A percentile compares a stretch with the other conserved stretches of the same genome.
Conservation (phyloP, 35 echinoderm and acorn worm species). For the Heliocidaris erythrogramma region DNA sequence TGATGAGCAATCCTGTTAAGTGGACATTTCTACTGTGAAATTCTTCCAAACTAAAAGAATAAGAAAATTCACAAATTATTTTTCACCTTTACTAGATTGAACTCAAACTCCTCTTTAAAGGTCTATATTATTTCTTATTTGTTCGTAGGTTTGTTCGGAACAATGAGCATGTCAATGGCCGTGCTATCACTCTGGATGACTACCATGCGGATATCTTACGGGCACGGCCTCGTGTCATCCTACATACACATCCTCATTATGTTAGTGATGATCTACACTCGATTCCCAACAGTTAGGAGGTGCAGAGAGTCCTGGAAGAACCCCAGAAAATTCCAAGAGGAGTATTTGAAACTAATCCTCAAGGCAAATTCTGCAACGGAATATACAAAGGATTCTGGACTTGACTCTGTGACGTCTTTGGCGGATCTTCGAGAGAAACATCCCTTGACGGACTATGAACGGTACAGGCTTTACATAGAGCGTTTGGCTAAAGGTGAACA, state of each 20-base stretch:
- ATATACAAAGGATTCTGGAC: constrained; percentile 54
- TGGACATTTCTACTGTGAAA: too few species aligned
- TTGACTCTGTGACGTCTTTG: constrained; percentile 43
- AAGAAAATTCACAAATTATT: too few species aligned
- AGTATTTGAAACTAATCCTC: constrained; percentile 47
- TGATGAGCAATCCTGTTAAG: too few species aligned
- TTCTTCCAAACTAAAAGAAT: too few species aligned
- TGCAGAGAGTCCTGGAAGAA: constrained; percentile 15
- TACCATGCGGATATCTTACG: not conserved
- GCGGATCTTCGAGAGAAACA: constrained; percentile 50
- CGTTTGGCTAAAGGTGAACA: constrained; percentile 63
- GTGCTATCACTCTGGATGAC: not conserved
- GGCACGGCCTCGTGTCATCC: not conserved
- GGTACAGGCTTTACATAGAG: constrained; percentile 62
- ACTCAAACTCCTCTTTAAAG: too few species aligned
- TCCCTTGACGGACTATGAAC: constrained; percentile 64
- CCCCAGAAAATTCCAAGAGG: constrained; percentile 55
- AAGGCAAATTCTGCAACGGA: constrained; percentile 53
- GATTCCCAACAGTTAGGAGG: not conserved
- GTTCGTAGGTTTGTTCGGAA: too few species aligned
- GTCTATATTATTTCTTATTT: too few species aligned
- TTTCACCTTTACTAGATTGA: too few species aligned
- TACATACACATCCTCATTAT: not conserved
- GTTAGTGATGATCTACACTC: not conserved
- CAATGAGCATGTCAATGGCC: not conserved